Evolutionary conservation across 1,140 invertebrate species (phyloP), one percentile per base, ranked within the genome.

Genomic region (Cyphomyrmex costatus): DNA sequence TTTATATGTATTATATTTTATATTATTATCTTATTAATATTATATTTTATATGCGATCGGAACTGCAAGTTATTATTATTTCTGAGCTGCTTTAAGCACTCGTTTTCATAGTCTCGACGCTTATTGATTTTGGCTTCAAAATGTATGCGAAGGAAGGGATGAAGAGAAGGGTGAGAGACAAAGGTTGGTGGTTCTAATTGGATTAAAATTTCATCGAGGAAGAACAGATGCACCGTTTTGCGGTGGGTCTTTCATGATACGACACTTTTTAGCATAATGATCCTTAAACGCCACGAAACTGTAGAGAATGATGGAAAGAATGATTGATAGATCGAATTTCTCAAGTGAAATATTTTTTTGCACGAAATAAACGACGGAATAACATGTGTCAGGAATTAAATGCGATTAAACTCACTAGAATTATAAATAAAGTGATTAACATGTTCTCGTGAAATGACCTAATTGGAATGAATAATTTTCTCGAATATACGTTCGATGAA

Each of bases 161-260:
- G 30, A 8, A 16, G 30, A 21, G 46, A 49, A 42, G 30, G 16
- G 12, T 2, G 51, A 76, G 63, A 19, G 56, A 27, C 21, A 33
- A 30, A 71, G 6, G 19, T 42, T 30, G 71, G 24, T 16, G 46
- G 76, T 27, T 78, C 71, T 89, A 89, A 89, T 89, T 88, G 87
- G 71, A 89, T 89, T 89, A 89, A 89, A 88, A 89, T 89, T 89
- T 89, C 84, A 89, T 86, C 71, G 84, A 53, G 14, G 19, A 19
- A n/a, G n/a, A 65, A 71, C 56, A 49, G 53, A 51, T 79, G 58
- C 66, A 78, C 19, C 70, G 4, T 46, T 73, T 21, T 70, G 16
- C 42, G 68, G 14, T 33, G 33, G 27, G 19, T 63, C 63, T 86
- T 86, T 89, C 58, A 61, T 19, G 53, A 27, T 27, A 19, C 12